Base-by-base conservation (phyloP, 2,888 invertebrate species). In the Trichacis sp. region DNA sequence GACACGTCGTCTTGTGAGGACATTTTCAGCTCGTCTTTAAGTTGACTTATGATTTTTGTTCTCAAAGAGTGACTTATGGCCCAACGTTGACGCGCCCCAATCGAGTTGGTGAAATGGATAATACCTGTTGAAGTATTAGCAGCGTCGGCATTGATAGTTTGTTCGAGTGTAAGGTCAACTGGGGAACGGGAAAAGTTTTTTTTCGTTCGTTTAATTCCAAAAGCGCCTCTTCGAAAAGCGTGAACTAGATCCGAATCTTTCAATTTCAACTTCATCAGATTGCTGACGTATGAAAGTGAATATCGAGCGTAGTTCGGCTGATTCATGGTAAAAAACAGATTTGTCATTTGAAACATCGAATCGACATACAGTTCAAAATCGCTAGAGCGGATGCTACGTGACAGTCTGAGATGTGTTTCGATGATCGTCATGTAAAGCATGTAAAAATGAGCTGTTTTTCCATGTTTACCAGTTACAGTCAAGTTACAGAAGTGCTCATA, bases 291-390 rank as follows among this genome's bases (percentile, higher is more conserved):
- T 64, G 56, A 64, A 5, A 77, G 72, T 5, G 72, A 55, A 69
- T 75, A 82, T 3, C 77, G 71, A 46, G 80, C 72, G 70, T 83
- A 81, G 53, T 82, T 83, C 52, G 50, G 77, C 18, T 82, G 79
- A 64, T 81, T 80, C 29, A 69, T 72, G 2, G 56, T 58, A 49
- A 82, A 81, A 71, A 81, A 81, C 8, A 33, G n/a, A 9, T 33
- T 24, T 8, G 24, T 24, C 24, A 24, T 24, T 24, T 24, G 65
- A 24, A 64, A 73, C 49, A 76, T 65, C 5, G 66, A 55, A 42
- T 71, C 54, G 24, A 73, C 14, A 51, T 73, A 75, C 47, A 75
- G 53, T 55, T 76, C 72, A 56, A 75, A 76, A 64, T 76, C 64
- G 67, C 73, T 72, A 42, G 63, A 66, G 19, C 74, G 66, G 47